Evolutionary conservation across 2,113 vertebrate genomes (phyloP).

Genomic region (Coracopsis vasa): DNA sequence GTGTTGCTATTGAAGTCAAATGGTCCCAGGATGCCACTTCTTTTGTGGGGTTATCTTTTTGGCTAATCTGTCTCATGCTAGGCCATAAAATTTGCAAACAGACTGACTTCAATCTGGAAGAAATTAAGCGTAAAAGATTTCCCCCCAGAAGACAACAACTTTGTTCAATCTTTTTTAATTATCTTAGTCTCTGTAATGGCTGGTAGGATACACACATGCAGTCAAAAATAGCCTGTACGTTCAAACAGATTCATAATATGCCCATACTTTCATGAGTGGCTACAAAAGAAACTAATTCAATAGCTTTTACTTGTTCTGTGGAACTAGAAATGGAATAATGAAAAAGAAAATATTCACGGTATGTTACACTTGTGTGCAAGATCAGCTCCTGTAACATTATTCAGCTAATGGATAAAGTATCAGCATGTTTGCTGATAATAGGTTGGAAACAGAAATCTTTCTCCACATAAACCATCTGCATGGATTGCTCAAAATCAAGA

Average conservation of each 20-base stretch:
- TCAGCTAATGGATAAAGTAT: not conserved
- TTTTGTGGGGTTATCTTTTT: not conserved
- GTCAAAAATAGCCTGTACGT: not conserved
- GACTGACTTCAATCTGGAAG: not conserved
- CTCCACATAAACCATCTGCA: not conserved
- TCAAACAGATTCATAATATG: not conserved
- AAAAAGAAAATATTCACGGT: not conserved
- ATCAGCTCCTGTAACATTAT: not conserved
- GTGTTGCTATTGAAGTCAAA: not conserved
- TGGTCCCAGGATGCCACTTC: not conserved
- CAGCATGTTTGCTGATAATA: not conserved
- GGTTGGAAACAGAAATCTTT: not conserved
- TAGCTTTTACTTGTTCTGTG: not conserved
- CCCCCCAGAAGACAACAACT: not conserved
- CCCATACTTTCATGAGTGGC: not conserved
- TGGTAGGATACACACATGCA: not conserved
- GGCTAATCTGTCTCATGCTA: not conserved
- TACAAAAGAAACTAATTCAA: not conserved
- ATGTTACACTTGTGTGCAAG: not conserved
- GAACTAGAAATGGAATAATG: not conserved
- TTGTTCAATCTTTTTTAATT: not conserved
- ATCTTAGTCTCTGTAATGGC: not conserved
- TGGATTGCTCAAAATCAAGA: not conserved
- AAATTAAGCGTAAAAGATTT: not conserved
- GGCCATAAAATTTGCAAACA: not conserved